Conservation (phyloP, 2,888 invertebrate genomes). For the Morpho achilles region DNA sequence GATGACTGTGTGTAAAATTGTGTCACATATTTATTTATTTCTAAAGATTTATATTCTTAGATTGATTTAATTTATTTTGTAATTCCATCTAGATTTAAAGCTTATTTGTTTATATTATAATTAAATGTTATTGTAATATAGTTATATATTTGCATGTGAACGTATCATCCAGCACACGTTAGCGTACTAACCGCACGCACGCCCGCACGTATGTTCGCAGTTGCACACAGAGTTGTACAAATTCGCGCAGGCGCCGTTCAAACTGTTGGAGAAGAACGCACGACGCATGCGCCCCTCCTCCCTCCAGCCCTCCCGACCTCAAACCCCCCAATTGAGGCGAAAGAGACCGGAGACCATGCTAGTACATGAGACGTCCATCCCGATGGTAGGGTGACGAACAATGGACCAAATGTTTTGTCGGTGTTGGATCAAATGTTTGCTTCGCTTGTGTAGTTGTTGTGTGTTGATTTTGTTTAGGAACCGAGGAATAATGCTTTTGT, state of each 20-base stretch:
- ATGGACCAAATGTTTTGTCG: constrained; percentile 5
- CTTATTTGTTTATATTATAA: too few species aligned
- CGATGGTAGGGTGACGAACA: constrained; percentile 32
- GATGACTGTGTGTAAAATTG: too few species aligned
- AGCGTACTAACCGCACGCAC: constrained; percentile 11
- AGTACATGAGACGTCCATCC: constrained; percentile 46
- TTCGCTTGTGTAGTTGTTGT: constrained; percentile 1
- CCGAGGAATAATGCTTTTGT: too few species aligned
- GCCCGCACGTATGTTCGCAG: constrained; percentile 40
- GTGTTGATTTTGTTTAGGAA: too few species aligned
- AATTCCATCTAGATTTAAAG: too few species aligned
- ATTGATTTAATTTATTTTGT: too few species aligned
- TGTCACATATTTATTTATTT: too few species aligned
- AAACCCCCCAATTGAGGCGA: constrained; percentile 31
- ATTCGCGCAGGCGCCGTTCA: constrained; percentile 41
- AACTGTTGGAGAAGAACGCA: constrained; percentile 22
- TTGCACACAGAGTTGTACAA: constrained; percentile 64
- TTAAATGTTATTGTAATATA: too few species aligned
- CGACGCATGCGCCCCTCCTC: constrained; percentile 34
- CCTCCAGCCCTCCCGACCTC: constrained; percentile 46
- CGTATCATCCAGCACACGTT: background rate
- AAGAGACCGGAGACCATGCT: constrained; percentile 36
- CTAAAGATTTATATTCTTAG: too few species aligned
- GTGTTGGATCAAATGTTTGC: background rate
- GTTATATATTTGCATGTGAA: constrained; percentile 1